Evolutionary conservation across 1,140 invertebrate genomes (phyloP).

Genomic region (Colletes latitarsis): DNA sequence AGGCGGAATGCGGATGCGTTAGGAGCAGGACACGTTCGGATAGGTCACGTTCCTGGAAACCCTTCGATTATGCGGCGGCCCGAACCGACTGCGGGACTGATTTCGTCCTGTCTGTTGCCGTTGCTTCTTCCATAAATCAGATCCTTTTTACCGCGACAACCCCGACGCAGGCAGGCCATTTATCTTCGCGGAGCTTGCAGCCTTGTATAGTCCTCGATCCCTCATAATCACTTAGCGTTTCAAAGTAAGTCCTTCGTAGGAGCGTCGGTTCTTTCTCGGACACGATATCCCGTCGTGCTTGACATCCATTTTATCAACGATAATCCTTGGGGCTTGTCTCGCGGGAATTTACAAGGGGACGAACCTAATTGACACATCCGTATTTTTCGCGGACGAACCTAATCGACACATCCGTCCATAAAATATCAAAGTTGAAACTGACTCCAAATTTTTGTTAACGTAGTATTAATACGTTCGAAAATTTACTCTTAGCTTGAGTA

Average conservation of each 20-base stretch:
- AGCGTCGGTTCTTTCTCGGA: background rate
- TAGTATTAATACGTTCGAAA: too few relatives aligned
- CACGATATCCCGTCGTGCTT: background rate
- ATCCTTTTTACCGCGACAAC: background rate
- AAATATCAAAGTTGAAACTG: too few relatives aligned
- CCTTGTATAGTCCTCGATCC: background rate
- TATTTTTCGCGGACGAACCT: too few relatives aligned
- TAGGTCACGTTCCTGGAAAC: slow-evolving; percentile 2
- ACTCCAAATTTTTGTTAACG: too few relatives aligned
- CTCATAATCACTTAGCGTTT: background rate
- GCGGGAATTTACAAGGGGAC: too few relatives aligned
- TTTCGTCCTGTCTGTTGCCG: slow-evolving; percentile 2
- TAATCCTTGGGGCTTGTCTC: background rate
- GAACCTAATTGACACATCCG: too few relatives aligned
- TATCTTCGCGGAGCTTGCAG: background rate
- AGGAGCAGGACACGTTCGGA: slow-evolving; percentile 3
- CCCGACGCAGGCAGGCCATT: background rate
- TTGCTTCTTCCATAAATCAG: slow-evolving; percentile 23
- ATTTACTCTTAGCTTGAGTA: too few relatives aligned
- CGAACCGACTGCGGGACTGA: slow-evolving; percentile 13
- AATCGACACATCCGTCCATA: too few relatives aligned
- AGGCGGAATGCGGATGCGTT: background rate
- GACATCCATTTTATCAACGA: background rate
- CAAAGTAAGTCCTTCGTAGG: background rate
- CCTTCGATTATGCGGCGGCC: slow-evolving; percentile 28